These are phyloP conservation scores for Drosophila guanche DNA, from an alignment of 1,140 invertebrate genomes.

Conservation along the genomic window DNA sequence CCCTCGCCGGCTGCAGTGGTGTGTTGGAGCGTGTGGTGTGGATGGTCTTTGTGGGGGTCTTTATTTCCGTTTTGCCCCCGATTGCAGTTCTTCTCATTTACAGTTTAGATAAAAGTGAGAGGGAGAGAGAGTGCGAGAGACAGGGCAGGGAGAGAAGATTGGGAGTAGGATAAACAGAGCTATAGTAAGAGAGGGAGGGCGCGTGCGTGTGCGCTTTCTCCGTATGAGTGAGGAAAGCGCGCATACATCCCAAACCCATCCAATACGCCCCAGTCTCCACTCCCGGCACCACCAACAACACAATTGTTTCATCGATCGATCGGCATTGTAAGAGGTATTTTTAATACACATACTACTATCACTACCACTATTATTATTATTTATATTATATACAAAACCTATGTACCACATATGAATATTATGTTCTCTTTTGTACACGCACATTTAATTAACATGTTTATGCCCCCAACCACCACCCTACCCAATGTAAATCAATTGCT, in stretches of 20 bases:
- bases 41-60: background rate
- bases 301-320: conserved; percentile 70
- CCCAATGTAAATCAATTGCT: no score
- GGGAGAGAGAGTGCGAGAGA: conserved; percentile 7
- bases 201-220: no score
- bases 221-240: background rate
- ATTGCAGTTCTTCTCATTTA: conserved; percentile 26
- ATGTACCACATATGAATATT: background rate
- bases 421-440: no score
- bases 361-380: background rate
- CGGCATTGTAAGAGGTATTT: conserved; percentile 69
- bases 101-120: conserved; percentile 12
- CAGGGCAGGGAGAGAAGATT: conserved; percentile 3
- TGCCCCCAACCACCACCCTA: no score
- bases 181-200: no score
- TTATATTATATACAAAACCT: conserved; percentile 2
- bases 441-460: no score
- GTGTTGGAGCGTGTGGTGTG: background rate
- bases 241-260: conserved; percentile 1
- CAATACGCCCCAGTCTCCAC: conserved; percentile 23
- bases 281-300: conserved; percentile 38
- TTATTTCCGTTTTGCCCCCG: background rate
- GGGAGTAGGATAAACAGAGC: background rate
- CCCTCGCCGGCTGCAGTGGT: no score
- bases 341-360: conserved; percentile 14